Evolutionary conservation across 2,797 vertebrate species (phyloP), one percentile per base, ranked within the genome.

Genomic region (Poeciliopsis turneri): DNA sequence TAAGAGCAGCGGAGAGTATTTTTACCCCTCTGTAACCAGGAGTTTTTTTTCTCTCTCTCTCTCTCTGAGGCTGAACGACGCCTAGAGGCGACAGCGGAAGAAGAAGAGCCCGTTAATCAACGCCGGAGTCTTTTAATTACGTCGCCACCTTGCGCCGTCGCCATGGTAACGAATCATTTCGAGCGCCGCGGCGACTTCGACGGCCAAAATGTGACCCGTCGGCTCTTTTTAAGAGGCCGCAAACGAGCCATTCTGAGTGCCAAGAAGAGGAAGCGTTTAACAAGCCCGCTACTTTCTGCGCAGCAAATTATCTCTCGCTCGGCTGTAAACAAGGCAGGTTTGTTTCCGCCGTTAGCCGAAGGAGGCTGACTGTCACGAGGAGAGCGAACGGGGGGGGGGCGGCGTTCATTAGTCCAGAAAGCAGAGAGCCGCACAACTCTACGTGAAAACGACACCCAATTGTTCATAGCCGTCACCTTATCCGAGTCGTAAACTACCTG

Each of bases 1-100:
- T 90, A 91, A 94, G 90, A 91, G 92, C 88, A 16, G 74, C n/a
- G 43, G 81, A 45, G 57, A 86, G 91, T 94, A 96, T 96, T 95
- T 96, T 95, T 95, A 95, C 90, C 90, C 85, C 78, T 78, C 39
- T 89, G 94, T 94, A 89, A 90, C 95, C 88, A 93, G 45, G 91
- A 90, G 70, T 88, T 86, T 82, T 16, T 23, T 51, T 0, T 83
- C 80, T 72, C 83, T 41, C 82, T 39, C 87, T 82, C 82, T 74
- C 84, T 39, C 82, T 72, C 84, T 33, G 30, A 83, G 87, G 77
- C 76, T 79, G 53, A 75, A 39, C 59, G 45, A 82, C 75, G 84
- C 79, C 88, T 80, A 78, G 41, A 75, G 11, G 80, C 46, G n/a
- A 61, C 79, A 25, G 49, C 49, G 13, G 20, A 41, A 47, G 30